Percentiles rank a stretch among this genome's conserved stretches.
phyloP scores from a whole-genome alignment of 64 coral and sea anemone genomes.

The Hydrozoanthus tunicans region DNA sequence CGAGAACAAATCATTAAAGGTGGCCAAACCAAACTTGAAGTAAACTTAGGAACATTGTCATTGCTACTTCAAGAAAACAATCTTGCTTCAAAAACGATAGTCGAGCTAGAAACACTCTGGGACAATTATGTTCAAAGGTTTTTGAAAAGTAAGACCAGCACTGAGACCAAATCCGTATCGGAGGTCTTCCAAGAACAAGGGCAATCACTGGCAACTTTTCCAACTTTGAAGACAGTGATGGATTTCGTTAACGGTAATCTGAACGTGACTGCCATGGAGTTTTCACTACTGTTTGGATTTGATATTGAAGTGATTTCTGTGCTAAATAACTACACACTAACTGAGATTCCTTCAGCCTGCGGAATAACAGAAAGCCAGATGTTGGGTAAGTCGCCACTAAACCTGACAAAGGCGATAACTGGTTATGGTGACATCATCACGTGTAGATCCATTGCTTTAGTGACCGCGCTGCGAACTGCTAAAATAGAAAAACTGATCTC shows the following conservation, averaged over 20 bases:
- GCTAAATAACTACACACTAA: conserved; percentile 64
- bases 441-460: conserved; percentile 58
- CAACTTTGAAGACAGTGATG: conserved; percentile 44
- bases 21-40: conserved; percentile 52
- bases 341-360: conserved; percentile 63
- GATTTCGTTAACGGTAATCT: conserved; percentile 61
- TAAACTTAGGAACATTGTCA: conserved; percentile 29
- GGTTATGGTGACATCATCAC: conserved; percentile 58
- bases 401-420: conserved; percentile 54
- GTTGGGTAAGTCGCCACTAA: conserved; percentile 25
- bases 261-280: conserved; percentile 50
- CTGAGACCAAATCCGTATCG: conserved; percentile 39
- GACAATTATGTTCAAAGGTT: conserved; percentile 53
- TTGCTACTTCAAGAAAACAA: conserved; percentile 40
- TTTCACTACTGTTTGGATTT: conserved; percentile 55
- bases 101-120: conserved; percentile 60
- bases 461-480: conserved; percentile 48
- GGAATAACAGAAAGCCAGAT: conserved; percentile 14
- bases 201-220: neutral
- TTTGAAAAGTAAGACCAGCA: conserved; percentile 49
- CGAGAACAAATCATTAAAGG: conserved; percentile 52
- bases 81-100: conserved; percentile 31
- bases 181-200: conserved; percentile 29
- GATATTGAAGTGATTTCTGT: conserved; percentile 55
- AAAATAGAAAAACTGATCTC: conserved; percentile 28